Evolutionary conservation across 2,888 invertebrate species (phyloP).

Genomic region (Neelides folsomi): DNA sequence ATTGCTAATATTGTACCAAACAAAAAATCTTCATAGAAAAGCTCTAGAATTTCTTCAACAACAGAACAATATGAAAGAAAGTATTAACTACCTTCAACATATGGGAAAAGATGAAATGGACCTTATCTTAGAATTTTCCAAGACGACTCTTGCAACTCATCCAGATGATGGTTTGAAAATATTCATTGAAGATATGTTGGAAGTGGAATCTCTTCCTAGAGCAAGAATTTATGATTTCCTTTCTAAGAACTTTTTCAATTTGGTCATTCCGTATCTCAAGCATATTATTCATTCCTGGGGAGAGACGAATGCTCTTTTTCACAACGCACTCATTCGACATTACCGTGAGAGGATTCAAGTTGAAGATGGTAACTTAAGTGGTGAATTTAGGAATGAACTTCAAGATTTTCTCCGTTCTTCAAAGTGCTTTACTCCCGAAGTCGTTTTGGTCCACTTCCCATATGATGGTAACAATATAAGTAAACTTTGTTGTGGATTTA

Average conservation of each 20-base stretch:
- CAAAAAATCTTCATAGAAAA: conserved; percentile 64
- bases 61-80: conserved; percentile 61
- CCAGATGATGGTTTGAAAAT: conserved; percentile 79
- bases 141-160: conserved; percentile 75
- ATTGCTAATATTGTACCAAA: conserved; percentile 87
- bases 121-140: conserved; percentile 83
- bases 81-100: conserved; percentile 80
- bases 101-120: conserved; percentile 59
- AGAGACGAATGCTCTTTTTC: conserved; percentile 69
- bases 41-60: conserved; percentile 75
- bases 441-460: conserved; percentile 73
- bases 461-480: conserved; percentile 53
- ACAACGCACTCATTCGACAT: conserved; percentile 78
- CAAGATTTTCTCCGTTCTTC: conserved; percentile 69
- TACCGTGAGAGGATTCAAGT: conserved; percentile 57
- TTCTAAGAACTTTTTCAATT: conserved; percentile 53
- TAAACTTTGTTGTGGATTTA: no score
- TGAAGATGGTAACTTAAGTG: conserved; percentile 40
- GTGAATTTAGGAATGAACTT: conserved; percentile 50
- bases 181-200: conserved; percentile 66
- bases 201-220: conserved; percentile 78
- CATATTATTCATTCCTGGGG: conserved; percentile 84
- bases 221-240: conserved; percentile 79
- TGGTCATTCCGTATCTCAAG: conserved; percentile 87
- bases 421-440: conserved; percentile 67